These are phyloP conservation scores for Hemicentrotus pulcherrimus DNA, from an alignment of 35 echinoderm and acorn worm species.

Conservation along the genomic window DNA sequence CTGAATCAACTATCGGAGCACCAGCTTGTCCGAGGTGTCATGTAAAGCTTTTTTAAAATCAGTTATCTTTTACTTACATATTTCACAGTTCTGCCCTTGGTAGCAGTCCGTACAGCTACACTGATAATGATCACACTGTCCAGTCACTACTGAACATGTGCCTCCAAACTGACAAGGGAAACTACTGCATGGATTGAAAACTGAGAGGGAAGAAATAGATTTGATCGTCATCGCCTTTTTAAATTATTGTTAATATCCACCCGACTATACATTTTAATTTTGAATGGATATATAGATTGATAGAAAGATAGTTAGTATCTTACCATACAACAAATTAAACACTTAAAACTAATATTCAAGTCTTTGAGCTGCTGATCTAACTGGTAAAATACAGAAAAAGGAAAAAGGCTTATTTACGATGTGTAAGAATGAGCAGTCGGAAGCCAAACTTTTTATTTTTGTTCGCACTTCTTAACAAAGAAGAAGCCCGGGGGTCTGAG, in stretches of 20 bases:
- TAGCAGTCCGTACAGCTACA: conserved; percentile 7
- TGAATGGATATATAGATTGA: neutral
- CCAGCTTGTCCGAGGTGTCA: too few relatives aligned
- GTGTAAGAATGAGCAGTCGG: too few relatives aligned
- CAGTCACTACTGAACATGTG: conserved; percentile 17
- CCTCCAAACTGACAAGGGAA: conserved; percentile 60
- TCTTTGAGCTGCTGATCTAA: too few relatives aligned
- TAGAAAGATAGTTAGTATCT: too few relatives aligned
- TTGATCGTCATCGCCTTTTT: neutral
- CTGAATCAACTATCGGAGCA: too few relatives aligned
- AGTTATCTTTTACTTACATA: conserved; percentile 26
- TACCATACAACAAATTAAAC: too few relatives aligned
- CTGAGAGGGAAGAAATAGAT: conserved; percentile 34
- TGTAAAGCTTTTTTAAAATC: neutral
- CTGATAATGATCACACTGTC: conserved; percentile 50
- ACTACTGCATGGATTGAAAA: conserved; percentile 52
- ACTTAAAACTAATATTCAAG: too few relatives aligned
- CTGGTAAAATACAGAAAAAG: too few relatives aligned
- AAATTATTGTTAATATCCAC: too few relatives aligned
- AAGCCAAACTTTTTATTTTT: too few relatives aligned
- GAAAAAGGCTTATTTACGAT: too few relatives aligned
- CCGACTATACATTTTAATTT: too few relatives aligned
- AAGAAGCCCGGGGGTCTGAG: neutral
- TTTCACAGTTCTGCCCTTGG: conserved; percentile 3
- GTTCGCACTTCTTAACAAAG: neutral